phyloP scores from a whole-genome alignment of 2,888 invertebrate genomes.

The Acrobeloides nanus region DNA sequence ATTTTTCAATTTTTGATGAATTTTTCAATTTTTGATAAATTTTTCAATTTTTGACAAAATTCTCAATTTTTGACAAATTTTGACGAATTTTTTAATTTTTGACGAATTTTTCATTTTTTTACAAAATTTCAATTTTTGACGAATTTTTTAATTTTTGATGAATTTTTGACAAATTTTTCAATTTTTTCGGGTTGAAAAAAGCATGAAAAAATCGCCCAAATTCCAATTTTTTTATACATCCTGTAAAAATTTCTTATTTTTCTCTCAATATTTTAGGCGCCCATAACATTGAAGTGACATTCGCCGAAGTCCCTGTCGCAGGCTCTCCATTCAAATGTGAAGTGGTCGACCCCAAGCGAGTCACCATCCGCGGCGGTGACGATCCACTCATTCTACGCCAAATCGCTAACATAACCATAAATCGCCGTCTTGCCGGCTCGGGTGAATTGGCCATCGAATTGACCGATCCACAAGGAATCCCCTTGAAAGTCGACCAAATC shows the following conservation, averaged over 20 bases:
- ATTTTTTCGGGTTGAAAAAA: too few relatives aligned
- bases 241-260: conserved; percentile 5
- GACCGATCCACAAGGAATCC: conserved; percentile 43
- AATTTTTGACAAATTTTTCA: too few relatives aligned
- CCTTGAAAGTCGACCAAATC: conserved; percentile 34
- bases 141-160: too few relatives aligned
- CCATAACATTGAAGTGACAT: conserved; percentile 78
- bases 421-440: conserved; percentile 43
- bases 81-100: too few relatives aligned
- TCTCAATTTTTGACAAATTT: too few relatives aligned
- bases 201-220: too few relatives aligned
- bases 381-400: conserved; percentile 37
- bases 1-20: too few relatives aligned
- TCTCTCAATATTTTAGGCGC: conserved; percentile 62
- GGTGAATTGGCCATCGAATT: conserved; percentile 44
- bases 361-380: conserved; percentile 33
- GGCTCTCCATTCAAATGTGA: conserved; percentile 90
- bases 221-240: conserved; percentile 1
- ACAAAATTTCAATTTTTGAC: too few relatives aligned
- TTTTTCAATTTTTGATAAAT: too few relatives aligned
- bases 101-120: too few relatives aligned
- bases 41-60: too few relatives aligned
- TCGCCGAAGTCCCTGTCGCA: conserved; percentile 65
- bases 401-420: conserved; percentile 22
- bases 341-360: conserved; percentile 69